Evolutionary conservation across 2,888 invertebrate species (phyloP), one percentile per base, ranked within the genome.

Genomic region (Lasiommata megera): DNA sequence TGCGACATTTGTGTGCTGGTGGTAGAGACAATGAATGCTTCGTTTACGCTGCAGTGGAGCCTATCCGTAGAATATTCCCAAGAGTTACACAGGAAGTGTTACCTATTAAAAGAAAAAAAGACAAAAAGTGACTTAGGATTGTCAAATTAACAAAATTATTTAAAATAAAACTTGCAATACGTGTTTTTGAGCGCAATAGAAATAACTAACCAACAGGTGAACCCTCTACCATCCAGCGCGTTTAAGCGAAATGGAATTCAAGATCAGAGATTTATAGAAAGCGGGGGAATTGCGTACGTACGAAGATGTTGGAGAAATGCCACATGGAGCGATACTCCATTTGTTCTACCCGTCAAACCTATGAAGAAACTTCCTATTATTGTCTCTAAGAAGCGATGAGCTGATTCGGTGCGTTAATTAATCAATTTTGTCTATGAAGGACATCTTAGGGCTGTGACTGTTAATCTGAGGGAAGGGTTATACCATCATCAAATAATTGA

Each of bases 231-330:
- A 57, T 80, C 85, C 47, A 82, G 86, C 66, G 86, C 87, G 37
- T 65, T 89, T 65, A 89, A 80, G 67, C 73, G 88, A 60, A 87
- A 89, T 58, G 89, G 89, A 66, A 62, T 89, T 55, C 89, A 89
- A 78, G 89, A 90, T 70, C 84, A 84, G 68, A 73, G 79, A 62
- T 81, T 77, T 65, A 63, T 74, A 60, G 84, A 88, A 55, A 76
- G 81, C 55, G 88, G 89, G 60, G 86, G 82, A 60, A 72, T 88
- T 66, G 75, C 84, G 23, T 69, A 88, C 65, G 82, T 90, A 61
- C 78, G 85, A 68, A 83, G 88, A 69, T 79, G 77, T 69, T 86
- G 85, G 85, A 69, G 73, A 60, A 58, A 73, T 28, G 76, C 80
- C 12, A 62, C 67, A 53, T 84, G 77, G 74, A 81, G 82, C 63